These are phyloP conservation scores for Porites lutea DNA, from an alignment of 64 coral and sea anemone genomes.

Conservation along the genomic window DNA sequence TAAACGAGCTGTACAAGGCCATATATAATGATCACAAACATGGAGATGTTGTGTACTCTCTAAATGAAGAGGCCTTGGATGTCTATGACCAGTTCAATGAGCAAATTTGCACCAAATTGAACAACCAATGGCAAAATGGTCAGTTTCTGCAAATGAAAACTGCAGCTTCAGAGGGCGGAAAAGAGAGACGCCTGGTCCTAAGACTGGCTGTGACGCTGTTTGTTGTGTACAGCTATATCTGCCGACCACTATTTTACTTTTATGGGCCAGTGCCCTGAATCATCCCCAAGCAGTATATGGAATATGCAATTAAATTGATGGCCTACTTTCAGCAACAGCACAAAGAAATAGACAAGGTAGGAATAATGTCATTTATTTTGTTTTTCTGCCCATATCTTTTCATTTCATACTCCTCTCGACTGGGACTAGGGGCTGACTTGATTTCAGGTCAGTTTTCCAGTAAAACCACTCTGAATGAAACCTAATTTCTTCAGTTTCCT, in stretches of 20 bases:
- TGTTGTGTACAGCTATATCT: conserved; percentile 22
- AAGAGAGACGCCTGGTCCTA: conserved; percentile 23
- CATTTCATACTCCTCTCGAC: no score
- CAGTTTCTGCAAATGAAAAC: background rate
- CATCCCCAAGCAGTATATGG: background rate
- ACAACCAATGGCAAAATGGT: background rate
- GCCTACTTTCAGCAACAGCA: background rate
- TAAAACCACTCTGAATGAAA: no score
- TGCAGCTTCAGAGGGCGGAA: conserved; percentile 8
- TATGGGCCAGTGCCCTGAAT: conserved; percentile 23
- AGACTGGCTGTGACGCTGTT: background rate
- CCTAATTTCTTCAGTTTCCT: no score
- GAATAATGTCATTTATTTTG: no score
- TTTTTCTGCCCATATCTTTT: no score
- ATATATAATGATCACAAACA: no score
- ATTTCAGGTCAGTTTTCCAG: no score
- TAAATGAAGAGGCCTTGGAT: background rate
- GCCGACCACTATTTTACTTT: background rate
- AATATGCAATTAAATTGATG: background rate
- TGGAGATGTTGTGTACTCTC: background rate
- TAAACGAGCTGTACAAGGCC: no score
- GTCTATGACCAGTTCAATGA: background rate
- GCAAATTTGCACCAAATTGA: background rate
- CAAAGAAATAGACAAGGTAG: no score
- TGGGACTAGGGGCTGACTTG: no score